A percentile compares a stretch with the other conserved stretches of the same genome.
phyloP scores from a whole-genome alignment of 2,113 vertebrate genomes.

The Athene cunicularia region DNA sequence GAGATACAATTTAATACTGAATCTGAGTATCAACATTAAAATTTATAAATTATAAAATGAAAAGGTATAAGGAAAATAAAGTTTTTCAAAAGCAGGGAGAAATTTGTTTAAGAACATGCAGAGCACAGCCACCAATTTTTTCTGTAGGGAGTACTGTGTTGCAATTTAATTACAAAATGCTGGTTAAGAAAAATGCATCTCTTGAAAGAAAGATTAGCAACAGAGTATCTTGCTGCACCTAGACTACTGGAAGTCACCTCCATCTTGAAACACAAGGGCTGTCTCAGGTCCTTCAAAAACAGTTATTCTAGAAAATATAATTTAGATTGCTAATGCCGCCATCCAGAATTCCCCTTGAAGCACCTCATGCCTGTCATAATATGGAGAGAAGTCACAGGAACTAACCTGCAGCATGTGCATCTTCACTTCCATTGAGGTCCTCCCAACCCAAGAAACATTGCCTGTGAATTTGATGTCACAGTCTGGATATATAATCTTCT shows the following conservation, averaged over 20 bases:
- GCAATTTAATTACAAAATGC: not conserved
- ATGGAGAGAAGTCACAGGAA: not conserved
- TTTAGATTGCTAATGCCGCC: not conserved
- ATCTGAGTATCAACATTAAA: not conserved
- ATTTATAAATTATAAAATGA: not conserved
- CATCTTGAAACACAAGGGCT: not conserved
- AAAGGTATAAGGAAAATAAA: not conserved
- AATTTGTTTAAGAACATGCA: not conserved
- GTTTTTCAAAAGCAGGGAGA: not conserved
- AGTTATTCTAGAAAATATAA: not conserved
- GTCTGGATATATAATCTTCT: slow-evolving; percentile 87
- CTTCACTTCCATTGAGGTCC: slow-evolving; percentile 95
- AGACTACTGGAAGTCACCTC: not conserved
- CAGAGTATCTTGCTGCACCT: not conserved
- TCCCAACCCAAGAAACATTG: slow-evolving; percentile 95
- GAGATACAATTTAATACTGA: not conserved
- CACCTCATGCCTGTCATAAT: accelerated
- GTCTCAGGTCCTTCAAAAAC: not conserved
- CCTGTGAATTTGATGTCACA: slow-evolving; percentile 95
- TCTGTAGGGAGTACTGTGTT: not conserved
- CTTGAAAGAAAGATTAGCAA: not conserved
- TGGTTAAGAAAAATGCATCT: not conserved
- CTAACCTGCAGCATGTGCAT: slow-evolving; percentile 95
- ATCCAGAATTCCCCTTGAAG: not conserved
- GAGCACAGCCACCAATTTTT: not conserved